Base-by-base conservation (phyloP, 2,113 vertebrate genomes). In the Anhinga rufa region DNA sequence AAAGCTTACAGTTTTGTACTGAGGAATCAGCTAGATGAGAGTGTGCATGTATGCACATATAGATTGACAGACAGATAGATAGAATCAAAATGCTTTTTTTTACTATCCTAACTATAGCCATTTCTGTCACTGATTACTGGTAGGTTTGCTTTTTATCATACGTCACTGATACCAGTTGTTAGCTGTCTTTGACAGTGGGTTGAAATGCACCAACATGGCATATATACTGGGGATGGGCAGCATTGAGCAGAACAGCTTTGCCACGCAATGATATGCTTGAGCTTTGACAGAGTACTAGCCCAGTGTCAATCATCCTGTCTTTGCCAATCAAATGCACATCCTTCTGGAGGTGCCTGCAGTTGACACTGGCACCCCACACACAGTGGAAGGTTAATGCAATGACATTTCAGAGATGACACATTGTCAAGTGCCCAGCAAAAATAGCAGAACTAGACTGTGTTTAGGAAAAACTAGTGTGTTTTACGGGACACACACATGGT, bases 281-380 rank as follows among this genome's bases (percentile, higher is more conserved):
- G 96, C 78, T 92, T 32, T 97, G 97, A 97, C 97, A 97, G 94
- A 79, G 85, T 48, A 62, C 91, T 66, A 54, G 77, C 70, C 92
- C 5, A 0, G 10, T 91, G 97, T 92, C 96, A 93, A 22, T 97
- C 94, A 95, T 74, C 42, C 97, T 97, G 97, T 97, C 96, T 92
- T 97, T 95, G 96, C 95, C 96, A 91, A 97, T 97, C 95, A 97
- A 96, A 95, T 52, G 87, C 89, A 90, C 96, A 95, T 97, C 94
- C 86, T 92, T 97, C 84, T 82, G 81, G 89, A 89, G 89, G 84
- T 4, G 62, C 83, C 86, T 95, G 85, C 87, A 48, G 82, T 93
- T 93, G 91, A 95, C 91, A 93, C 75, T 77, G 78, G 96, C 84
- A 95, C 95, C 94, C 96, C 92, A 95, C 95, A 92, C 66, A 70